A percentile compares a stretch with the other conserved stretches of the same genome.
Conservation (phyloP, 2,113 vertebrate species). For the Nyctereutes procyonoides region DNA sequence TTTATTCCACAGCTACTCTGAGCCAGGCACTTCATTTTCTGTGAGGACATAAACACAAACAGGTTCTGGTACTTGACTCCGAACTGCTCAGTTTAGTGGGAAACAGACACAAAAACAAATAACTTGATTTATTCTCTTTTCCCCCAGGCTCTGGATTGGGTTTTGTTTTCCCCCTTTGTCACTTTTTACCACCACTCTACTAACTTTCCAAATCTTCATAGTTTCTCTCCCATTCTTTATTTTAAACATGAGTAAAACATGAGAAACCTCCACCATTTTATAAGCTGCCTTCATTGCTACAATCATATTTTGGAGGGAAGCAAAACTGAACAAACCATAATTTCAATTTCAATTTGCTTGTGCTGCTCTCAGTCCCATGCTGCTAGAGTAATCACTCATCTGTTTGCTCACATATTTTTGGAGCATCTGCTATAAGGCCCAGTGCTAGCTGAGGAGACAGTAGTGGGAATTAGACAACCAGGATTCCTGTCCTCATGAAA, state of each 20-base stretch:
- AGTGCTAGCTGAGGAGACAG: background rate
- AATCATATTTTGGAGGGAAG: background rate
- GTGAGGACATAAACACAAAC: background rate
- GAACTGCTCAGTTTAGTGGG: constrained; percentile 25
- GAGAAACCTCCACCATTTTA: background rate
- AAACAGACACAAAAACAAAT: background rate
- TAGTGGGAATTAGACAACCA: background rate
- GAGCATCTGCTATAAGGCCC: background rate
- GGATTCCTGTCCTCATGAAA: background rate
- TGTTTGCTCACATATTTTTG: background rate
- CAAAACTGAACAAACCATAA: background rate
- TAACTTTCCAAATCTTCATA: constrained; percentile 16
- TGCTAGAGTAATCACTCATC: background rate
- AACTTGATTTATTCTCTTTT: constrained; percentile 1
- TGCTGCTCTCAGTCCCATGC: background rate
- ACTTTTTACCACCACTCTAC: constrained; percentile 43
- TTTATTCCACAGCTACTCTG: background rate
- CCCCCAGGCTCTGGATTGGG: background rate
- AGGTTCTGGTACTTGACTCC: constrained; percentile 1
- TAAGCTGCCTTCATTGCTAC: background rate
- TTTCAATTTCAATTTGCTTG: background rate
- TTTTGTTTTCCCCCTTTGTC: background rate
- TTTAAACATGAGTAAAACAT: constrained; percentile 31
- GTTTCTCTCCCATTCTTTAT: background rate
- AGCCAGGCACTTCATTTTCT: background rate